phyloP scores from a whole-genome alignment of 2,888 invertebrate species.

The Ypsolopha scabrella region DNA sequence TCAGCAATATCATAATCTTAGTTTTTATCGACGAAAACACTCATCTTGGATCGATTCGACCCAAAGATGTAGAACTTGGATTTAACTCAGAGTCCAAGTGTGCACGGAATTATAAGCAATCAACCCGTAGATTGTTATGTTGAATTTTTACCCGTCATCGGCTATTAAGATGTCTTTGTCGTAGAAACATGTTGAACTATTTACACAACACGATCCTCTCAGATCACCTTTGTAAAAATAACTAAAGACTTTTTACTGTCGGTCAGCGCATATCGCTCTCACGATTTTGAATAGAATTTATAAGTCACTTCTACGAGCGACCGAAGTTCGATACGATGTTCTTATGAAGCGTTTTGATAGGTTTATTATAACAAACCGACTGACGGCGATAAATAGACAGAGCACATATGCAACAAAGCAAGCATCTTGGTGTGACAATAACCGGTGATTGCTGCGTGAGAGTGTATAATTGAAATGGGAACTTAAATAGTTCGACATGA shows the following conservation, averaged over 20 bases:
- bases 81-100: slow-evolving; percentile 32
- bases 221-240: slow-evolving; percentile 56
- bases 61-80: slow-evolving; percentile 30
- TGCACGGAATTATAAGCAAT: slow-evolving; percentile 57
- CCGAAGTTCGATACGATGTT: slow-evolving; percentile 62
- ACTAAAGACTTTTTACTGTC: slow-evolving; percentile 47
- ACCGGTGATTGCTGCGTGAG: slow-evolving; percentile 58
- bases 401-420: slow-evolving; percentile 45
- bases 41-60: slow-evolving; percentile 5
- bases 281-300: slow-evolving; percentile 60
- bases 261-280: slow-evolving; percentile 56
- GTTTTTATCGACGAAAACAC: slow-evolving; percentile 26
- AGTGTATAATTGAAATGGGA: slow-evolving; percentile 57
- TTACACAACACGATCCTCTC: slow-evolving; percentile 64
- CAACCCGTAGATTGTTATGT: slow-evolving; percentile 62
- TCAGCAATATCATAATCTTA: slow-evolving; percentile 27
- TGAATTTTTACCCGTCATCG: slow-evolving; percentile 65
- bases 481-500: slow-evolving; percentile 40
- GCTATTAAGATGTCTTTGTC: slow-evolving; percentile 70
- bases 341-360: slow-evolving; percentile 55
- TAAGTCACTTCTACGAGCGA: slow-evolving; percentile 53
- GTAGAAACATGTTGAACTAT: slow-evolving; percentile 68
- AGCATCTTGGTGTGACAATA: slow-evolving; percentile 56
- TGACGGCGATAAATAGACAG: slow-evolving; percentile 44
- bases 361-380: slow-evolving; percentile 52